phyloP scores from a whole-genome alignment of 2,888 invertebrate genomes.

The Tanytarsus gracilentus region DNA sequence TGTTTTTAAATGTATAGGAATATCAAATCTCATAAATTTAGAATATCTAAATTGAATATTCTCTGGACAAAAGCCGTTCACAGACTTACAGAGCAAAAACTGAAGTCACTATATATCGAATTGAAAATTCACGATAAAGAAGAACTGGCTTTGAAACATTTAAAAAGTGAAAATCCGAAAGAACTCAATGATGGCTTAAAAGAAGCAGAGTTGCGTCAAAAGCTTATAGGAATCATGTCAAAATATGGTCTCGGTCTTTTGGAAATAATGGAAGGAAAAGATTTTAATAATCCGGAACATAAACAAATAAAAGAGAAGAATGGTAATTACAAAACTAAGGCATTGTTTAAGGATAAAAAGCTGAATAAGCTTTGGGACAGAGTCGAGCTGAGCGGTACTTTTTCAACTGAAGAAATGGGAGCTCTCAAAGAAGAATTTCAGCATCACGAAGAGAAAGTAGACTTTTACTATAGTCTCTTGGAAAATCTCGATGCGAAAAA shows the following conservation, averaged over 20 bases:
- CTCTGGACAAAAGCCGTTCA: constrained; percentile 85
- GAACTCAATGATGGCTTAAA: constrained; percentile 57
- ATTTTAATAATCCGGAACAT: constrained; percentile 48
- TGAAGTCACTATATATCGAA: constrained; percentile 80
- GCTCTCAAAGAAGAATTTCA: constrained; percentile 79
- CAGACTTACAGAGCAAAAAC: constrained; percentile 72
- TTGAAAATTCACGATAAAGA: constrained; percentile 88
- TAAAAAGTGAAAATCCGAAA: constrained; percentile 74
- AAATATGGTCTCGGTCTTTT: constrained; percentile 68
- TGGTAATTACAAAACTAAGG: constrained; percentile 60
- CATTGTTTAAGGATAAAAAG: constrained; percentile 82
- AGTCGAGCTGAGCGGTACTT: constrained; percentile 72
- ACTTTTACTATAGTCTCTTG: constrained; percentile 75
- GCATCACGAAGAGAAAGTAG: constrained; percentile 88
- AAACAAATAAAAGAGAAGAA: constrained; percentile 16
- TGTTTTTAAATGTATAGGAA: too few species aligned
- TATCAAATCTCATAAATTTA: too few species aligned
- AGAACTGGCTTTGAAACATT: constrained; percentile 73
- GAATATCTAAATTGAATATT: constrained; percentile 83
- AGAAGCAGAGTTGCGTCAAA: constrained; percentile 70
- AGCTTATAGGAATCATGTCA: constrained; percentile 72
- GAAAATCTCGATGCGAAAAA: constrained; percentile 56
- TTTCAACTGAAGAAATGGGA: constrained; percentile 70
- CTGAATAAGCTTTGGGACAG: constrained; percentile 82
- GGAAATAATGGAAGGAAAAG: constrained; percentile 67